Conservation (phyloP, 1,140 invertebrate genomes). For the Zaprionus tsacasi region DNA sequence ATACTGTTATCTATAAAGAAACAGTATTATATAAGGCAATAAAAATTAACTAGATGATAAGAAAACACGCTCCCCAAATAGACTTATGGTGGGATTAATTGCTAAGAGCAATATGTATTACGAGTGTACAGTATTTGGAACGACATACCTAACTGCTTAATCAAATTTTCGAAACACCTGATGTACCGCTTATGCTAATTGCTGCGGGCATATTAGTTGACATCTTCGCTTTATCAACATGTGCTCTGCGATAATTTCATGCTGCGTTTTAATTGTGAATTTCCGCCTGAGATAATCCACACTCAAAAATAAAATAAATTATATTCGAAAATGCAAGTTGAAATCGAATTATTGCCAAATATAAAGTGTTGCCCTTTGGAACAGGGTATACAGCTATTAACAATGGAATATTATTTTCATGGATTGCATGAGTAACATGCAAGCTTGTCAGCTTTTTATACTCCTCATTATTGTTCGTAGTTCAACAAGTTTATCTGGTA, state of each 20-base stretch:
- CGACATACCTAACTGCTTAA: background rate
- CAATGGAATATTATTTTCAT: background rate
- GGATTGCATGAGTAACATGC: conserved; percentile 3
- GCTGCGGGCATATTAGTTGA: background rate
- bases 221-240: background rate
- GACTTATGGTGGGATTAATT: background rate
- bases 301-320: too few species aligned
- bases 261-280: background rate
- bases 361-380: background rate
- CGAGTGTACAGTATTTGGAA: background rate
- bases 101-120: background rate
- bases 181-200: background rate
- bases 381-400: background rate
- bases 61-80: background rate
- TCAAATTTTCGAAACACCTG: background rate
- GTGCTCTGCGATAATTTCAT: background rate
- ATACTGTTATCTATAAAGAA: too few species aligned
- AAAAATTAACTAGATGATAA: background rate
- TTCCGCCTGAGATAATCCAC: too few species aligned
- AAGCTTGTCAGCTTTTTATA: conserved; percentile 7
- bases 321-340: background rate
- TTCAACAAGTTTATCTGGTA: background rate
- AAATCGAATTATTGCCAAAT: background rate
- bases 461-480: background rate
- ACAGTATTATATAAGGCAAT: background rate